Evolutionary conservation across 2,797 vertebrate genomes (phyloP), one percentile per base, ranked within the genome.

Genomic region (Coendou prehensilis): DNA sequence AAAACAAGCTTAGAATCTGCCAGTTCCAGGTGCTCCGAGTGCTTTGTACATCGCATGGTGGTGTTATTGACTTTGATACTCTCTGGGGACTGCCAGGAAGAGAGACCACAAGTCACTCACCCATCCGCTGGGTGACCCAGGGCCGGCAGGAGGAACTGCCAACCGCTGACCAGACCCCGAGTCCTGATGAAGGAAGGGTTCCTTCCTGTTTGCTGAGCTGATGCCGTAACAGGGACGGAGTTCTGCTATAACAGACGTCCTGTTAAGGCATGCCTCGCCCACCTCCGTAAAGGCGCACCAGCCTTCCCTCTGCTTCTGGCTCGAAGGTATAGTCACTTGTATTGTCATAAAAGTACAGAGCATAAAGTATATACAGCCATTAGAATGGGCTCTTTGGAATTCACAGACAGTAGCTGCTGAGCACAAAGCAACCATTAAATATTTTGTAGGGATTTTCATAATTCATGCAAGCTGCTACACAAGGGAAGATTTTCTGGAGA

Each of bases 381-480:
- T 13, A 69, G 85, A 93, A 57, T 23, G 47, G 26, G 45, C 71
- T 87, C 78, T 97, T 84, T 59, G 92, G 86, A 91, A 97, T 71
- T 61, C 11, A 50, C 15, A 50, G 28, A 91, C 47, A 73, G 82
- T 83, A 81, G 52, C 52, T 69, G 47, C 93, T 82, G 47, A 80
- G 92, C 52, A 83, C 89, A 92, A 91, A 93, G 82, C 33, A 86
- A 83, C 54, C 94, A 33, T 67, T 95, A 76, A 94, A 79, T 94
- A 94, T 95, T 96, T 94, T 91, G 93, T 67, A 73, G 69, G n/a
- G 78, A 22, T 86, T 95, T 96, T 87, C 61, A 83, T 96, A 96
- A 96, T 96, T 94, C 78, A 96, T 91, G 88, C 92, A 67, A 78
- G 67, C 75, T 84, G 26, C 50, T 88, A 54, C 78, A 63, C 28